Evolutionary conservation across 2,888 invertebrate genomes (phyloP).

Genomic region (Antitype chi): DNA sequence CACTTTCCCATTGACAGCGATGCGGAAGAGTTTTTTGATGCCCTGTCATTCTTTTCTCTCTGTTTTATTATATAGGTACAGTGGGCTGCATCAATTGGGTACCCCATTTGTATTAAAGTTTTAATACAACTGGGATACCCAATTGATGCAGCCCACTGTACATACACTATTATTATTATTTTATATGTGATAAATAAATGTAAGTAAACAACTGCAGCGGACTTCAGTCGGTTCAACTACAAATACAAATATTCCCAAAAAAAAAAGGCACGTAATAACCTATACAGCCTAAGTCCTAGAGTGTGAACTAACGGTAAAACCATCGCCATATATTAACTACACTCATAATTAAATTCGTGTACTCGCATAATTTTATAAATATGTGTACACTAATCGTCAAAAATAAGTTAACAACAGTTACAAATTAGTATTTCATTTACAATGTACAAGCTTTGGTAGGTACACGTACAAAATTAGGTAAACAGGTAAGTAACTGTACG

Average conservation of each 20-base stretch:
- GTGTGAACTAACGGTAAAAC: slow-evolving; percentile 18
- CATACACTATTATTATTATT: too few species aligned
- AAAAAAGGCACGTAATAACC: neutral
- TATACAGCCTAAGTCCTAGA: neutral
- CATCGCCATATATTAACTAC: neutral
- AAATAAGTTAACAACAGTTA: slow-evolving; percentile 29
- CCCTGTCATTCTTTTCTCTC: too few species aligned
- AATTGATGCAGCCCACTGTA: too few species aligned
- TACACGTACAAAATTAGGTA: slow-evolving; percentile 11
- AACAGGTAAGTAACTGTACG: neutral
- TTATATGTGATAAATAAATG: too few species aligned
- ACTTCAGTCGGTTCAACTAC: neutral
- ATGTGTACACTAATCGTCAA: slow-evolving; percentile 21
- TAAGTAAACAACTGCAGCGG: too few species aligned
- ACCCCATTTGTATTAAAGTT: too few species aligned
- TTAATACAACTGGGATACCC: too few species aligned
- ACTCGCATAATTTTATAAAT: slow-evolving; percentile 9
- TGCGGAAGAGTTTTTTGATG: too few species aligned
- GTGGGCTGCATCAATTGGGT: too few species aligned
- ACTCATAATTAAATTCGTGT: slow-evolving; percentile 40
- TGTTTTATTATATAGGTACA: too few species aligned
- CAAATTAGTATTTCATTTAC: slow-evolving; percentile 37
- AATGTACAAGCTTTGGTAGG: slow-evolving; percentile 13
- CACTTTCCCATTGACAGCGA: too few species aligned
- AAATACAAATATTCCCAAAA: too few species aligned